Evolutionary conservation across 2,113 vertebrate species (phyloP).

Genomic region (Theristicus caerulescens): DNA sequence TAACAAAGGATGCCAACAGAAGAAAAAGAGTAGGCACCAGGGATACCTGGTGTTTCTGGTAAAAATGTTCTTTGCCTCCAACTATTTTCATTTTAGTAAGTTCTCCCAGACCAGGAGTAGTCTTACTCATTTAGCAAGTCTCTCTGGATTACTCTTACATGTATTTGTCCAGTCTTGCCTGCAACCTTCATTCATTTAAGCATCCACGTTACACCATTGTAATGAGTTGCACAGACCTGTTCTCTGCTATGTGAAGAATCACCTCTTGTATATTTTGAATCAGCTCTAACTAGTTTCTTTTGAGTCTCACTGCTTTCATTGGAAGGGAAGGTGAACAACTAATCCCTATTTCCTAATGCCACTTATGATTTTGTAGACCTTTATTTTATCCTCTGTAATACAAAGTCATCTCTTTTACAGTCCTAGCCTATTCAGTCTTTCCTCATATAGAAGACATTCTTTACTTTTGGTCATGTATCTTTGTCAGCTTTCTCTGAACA

Average conservation of each 20-base stretch:
- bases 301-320: background rate
- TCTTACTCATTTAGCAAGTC: background rate
- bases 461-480: background rate
- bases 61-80: background rate
- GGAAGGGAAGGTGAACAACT: background rate
- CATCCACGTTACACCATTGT: background rate
- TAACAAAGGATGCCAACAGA: background rate
- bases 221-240: background rate
- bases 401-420: background rate
- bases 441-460: background rate
- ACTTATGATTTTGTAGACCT: background rate
- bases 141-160: background rate
- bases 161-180: background rate
- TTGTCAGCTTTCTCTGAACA: background rate
- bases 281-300: background rate
- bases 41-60: background rate
- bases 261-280: background rate
- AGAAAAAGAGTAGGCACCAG: background rate
- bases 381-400: background rate
- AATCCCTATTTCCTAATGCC: background rate
- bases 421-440: background rate
- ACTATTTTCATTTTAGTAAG: background rate
- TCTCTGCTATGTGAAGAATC: background rate
- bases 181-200: background rate
- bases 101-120: background rate